Percentiles rank a stretch among this genome's conserved stretches.
Evolutionary conservation across 2,797 vertebrate species (phyloP).

Genomic region (Hemitrygon akajei): DNA sequence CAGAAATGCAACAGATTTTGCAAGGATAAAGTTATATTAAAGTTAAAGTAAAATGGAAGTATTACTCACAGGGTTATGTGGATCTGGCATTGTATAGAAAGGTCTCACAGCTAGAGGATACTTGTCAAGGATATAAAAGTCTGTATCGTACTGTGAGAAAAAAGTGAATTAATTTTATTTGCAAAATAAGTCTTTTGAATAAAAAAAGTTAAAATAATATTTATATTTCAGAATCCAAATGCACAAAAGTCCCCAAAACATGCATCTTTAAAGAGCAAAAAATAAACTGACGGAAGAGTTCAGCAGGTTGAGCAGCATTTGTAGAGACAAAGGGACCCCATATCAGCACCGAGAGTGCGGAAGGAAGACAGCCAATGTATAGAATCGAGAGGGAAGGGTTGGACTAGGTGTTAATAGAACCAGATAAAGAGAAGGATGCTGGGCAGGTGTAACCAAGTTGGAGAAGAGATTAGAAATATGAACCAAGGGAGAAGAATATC

Average conservation of each 20-base stretch:
- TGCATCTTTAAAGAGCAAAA: no score
- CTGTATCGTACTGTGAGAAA: constrained; percentile 82
- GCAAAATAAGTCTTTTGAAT: constrained; percentile 37
- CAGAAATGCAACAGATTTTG: neutral
- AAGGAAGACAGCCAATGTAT: no score
- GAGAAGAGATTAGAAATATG: no score
- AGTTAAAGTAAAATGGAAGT: neutral
- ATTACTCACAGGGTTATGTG: constrained; percentile 74
- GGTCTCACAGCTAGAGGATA: constrained; percentile 94
- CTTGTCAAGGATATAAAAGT: constrained; percentile 98
- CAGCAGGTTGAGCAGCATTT: no score
- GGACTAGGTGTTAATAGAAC: no score
- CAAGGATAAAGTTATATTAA: neutral
- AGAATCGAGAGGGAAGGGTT: no score
- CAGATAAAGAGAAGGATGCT: no score
- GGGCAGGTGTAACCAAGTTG: no score
- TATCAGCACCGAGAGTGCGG: no score
- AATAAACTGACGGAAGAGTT: no score
- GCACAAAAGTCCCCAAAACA: neutral
- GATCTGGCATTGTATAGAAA: constrained; percentile 98
- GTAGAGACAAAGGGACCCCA: no score
- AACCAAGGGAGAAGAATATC: no score
- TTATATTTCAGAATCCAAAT: neutral
- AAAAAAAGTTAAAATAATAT: neutral
- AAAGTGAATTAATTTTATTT: constrained; percentile 31